These are phyloP conservation scores for Pseudomugil tenellus DNA, from an alignment of 2,797 vertebrate genomes.

Conservation along the genomic window DNA sequence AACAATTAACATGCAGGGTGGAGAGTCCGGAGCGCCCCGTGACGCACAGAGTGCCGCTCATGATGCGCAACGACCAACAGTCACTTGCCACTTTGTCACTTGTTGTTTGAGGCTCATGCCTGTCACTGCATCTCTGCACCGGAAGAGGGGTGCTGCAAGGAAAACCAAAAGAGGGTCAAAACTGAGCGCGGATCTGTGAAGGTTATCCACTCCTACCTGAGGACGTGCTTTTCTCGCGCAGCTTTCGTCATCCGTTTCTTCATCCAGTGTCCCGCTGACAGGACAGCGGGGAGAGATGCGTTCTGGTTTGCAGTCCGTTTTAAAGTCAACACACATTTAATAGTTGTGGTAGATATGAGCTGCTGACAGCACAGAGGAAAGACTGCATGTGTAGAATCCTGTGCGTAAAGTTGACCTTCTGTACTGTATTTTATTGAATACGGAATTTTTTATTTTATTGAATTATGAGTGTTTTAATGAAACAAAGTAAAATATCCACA, in stretches of 20 bases:
- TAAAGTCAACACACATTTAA: neutral
- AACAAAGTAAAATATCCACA: too few species aligned
- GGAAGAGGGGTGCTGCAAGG: neutral
- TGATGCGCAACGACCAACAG: constrained; percentile 16
- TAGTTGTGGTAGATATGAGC: too few species aligned
- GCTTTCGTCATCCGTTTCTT: constrained; percentile 39
- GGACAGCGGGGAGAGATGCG: neutral
- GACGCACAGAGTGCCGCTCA: constrained; percentile 64
- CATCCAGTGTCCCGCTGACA: neutral
- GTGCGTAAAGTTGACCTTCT: too few species aligned
- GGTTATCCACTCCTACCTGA: constrained; percentile 71
- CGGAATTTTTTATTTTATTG: too few species aligned
- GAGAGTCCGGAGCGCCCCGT: constrained; percentile 62
- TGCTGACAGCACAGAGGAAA: neutral
- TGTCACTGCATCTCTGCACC: neutral
- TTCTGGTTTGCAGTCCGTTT: neutral
- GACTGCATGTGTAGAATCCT: too few species aligned
- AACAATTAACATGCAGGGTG: constrained; percentile 60
- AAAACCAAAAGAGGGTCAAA: neutral
- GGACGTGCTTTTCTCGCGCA: constrained; percentile 58
- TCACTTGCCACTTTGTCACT: constrained; percentile 35
- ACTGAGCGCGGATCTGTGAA: constrained; percentile 49
- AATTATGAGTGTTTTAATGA: too few species aligned
- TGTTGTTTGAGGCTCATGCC: constrained; percentile 26
- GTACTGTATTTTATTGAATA: too few species aligned